A percentile compares a stretch with the other conserved stretches of the same genome.
phyloP scores from a whole-genome alignment of 2,888 invertebrate genomes.

The Xiphydria camelus region DNA sequence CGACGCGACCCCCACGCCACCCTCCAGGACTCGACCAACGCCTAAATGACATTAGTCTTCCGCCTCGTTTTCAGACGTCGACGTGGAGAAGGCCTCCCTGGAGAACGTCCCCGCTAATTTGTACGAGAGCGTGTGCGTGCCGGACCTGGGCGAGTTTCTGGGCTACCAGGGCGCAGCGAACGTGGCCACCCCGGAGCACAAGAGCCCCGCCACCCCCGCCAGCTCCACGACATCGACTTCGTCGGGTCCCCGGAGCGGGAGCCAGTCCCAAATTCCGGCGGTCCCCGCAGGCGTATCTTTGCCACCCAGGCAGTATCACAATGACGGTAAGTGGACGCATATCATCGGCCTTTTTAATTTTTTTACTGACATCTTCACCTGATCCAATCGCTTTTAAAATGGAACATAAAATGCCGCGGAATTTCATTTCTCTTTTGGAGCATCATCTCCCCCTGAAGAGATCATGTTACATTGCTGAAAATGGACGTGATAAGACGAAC shows the following conservation, averaged over 20 bases:
- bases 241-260: constrained; percentile 27
- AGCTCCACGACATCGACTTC: constrained; percentile 48
- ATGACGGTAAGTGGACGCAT: constrained; percentile 50
- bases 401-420: too few relatives aligned
- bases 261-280: constrained; percentile 23
- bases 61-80: constrained; percentile 65
- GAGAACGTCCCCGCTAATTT: constrained; percentile 74
- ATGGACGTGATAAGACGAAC: too few relatives aligned
- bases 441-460: too few relatives aligned
- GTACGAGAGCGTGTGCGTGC: constrained; percentile 82
- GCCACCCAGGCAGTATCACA: constrained; percentile 47
- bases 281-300: constrained; percentile 29
- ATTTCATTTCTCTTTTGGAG: too few relatives aligned
- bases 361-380: too few relatives aligned
- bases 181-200: constrained; percentile 44
- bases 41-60: constrained; percentile 16
- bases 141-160: constrained; percentile 74
- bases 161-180: constrained; percentile 53
- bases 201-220: constrained; percentile 58
- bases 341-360: too few relatives aligned
- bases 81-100: constrained; percentile 74
- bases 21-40: too few relatives aligned
- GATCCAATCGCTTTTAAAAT: too few relatives aligned
- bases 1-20: too few relatives aligned
- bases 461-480: too few relatives aligned